Base-by-base conservation (phyloP, 2,113 vertebrate genomes). In the Isurus oxyrinchus region DNA sequence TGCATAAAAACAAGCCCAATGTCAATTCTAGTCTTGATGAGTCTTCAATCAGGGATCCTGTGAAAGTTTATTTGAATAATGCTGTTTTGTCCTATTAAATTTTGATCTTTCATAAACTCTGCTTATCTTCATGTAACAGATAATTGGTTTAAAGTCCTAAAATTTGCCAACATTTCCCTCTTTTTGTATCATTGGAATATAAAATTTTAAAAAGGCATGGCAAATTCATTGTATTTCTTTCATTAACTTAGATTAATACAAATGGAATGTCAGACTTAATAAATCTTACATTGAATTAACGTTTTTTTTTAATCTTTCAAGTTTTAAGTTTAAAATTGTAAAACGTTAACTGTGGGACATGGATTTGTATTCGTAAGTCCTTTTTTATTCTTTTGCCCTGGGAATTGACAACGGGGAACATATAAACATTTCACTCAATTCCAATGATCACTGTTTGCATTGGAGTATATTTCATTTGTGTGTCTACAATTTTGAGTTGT, bases 221-320 rank as follows among this genome's bases (percentile, higher is more conserved):
- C 55, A 59, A n/a, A 35, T 67, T 95, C 59, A 94, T 66, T 94
- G 27, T 59, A 94, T 66, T 94, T 63, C 35, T 61, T 94, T 94
- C 61, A 95, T 11, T 44, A 95, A 69, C 63, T 69, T 94, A 59
- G 13, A 95, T 27, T 5, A 55, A 31, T 8, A 72, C 21, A 95
- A 95, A 25, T 72, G 27, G 40, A 35, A 55, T 55, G 67, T 53
- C 66, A 91, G 88, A 95, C 94, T 27, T 72, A 72, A 91, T 91
- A 91, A 72, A 66, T 21, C 19, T 67, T 53, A 5, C 44, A 94
- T 76, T 19, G n/a, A 21, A 84, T 44, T 84, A 19, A 84, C 14
- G n/a, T n/a, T n/a, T 88, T 53, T 21, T 59, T 91, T 59, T 31
- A 91, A 72, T 53, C 31, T 3, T 49, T 66, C 53, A 23, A 67